A percentile compares a stretch with the other conserved stretches of the same genome.
Evolutionary conservation across 2,113 vertebrate species (phyloP).

Genomic region (Cyanoliseus patagonus): DNA sequence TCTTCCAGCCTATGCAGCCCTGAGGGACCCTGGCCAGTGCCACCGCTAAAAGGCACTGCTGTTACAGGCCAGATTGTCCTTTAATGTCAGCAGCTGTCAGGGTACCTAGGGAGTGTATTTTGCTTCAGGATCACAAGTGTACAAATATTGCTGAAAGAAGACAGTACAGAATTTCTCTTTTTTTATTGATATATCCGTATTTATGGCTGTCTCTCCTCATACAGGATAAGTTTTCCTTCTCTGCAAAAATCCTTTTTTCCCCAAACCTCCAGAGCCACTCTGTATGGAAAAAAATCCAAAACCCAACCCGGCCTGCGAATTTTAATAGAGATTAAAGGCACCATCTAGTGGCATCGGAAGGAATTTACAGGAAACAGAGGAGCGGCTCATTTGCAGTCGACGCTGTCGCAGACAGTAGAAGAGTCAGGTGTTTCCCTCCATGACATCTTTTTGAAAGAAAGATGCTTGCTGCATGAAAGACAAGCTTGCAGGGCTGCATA

Average conservation of each 20-base stretch:
- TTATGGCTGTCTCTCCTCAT: background rate
- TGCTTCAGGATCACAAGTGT: background rate
- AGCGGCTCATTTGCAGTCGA: rapidly evolving
- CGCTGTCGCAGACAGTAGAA: background rate
- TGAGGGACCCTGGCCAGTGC: slow-evolving; percentile 13
- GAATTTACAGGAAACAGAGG: background rate
- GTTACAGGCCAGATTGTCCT: slow-evolving; percentile 26
- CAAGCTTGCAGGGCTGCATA: background rate
- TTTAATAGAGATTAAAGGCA: background rate
- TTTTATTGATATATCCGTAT: rapidly evolving
- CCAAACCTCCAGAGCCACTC: rapidly evolving
- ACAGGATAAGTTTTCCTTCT: background rate
- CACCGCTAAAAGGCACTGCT: background rate
- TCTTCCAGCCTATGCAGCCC: background rate
- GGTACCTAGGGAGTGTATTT: background rate
- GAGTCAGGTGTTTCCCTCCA: background rate
- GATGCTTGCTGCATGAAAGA: background rate
- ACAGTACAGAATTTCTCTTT: too few relatives aligned
- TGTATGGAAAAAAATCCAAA: rapidly evolving
- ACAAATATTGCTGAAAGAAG: background rate
- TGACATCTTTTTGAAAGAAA: background rate
- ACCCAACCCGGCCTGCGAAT: rapidly evolving
- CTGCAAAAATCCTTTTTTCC: background rate
- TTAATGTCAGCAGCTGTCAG: slow-evolving; percentile 7
- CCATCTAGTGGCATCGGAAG: slow-evolving; percentile 45